Percentiles rank a stretch among this genome's conserved stretches.
Conservation (phyloP, 1,140 invertebrate species). For the Drosophila rhopaloa region DNA sequence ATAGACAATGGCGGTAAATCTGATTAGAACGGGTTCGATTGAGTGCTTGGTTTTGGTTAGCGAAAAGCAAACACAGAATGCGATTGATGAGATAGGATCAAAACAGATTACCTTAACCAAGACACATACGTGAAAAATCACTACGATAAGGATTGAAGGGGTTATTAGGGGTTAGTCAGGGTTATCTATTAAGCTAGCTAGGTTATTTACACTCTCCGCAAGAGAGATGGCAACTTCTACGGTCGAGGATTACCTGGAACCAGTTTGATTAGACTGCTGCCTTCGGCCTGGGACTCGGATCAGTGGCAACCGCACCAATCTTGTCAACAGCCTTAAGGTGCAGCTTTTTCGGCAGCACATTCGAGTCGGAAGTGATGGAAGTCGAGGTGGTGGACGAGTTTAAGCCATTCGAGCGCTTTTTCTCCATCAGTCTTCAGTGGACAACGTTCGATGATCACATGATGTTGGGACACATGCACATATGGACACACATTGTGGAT, state of each 20-base stretch:
- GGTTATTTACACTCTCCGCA: conserved; percentile 9
- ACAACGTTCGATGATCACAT: conserved; percentile 21
- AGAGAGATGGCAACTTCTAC: not conserved
- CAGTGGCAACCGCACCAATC: not conserved
- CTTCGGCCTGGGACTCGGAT: not conserved
- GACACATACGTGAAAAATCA: not conserved
- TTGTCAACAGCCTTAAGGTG: conserved; percentile 41
- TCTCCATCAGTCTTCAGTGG: conserved; percentile 68
- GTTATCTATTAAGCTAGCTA: conserved; percentile 4
- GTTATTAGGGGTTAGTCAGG: conserved; percentile 2
- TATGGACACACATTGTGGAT: conserved; percentile 48
- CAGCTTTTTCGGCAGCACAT: conserved; percentile 51
- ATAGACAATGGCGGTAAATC: conserved; percentile 47
- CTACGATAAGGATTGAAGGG: not conserved
- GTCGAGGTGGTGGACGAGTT: conserved; percentile 61
- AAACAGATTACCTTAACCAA: conserved; percentile 14
- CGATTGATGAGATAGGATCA: conserved; percentile 5
- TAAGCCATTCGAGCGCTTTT: conserved; percentile 58
- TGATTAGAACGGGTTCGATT: conserved; percentile 50
- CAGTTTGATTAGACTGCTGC: conserved; percentile 16
- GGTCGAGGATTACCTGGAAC: conserved; percentile 30
- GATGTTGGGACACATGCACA: conserved; percentile 22
- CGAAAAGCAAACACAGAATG: not conserved
- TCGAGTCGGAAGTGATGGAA: conserved; percentile 66
- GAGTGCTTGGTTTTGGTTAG: conserved; percentile 7